A percentile compares a stretch with the other conserved stretches of the same genome.
phyloP scores from a whole-genome alignment of 2,797 vertebrate species.

The Acipenser oxyrinchus region DNA sequence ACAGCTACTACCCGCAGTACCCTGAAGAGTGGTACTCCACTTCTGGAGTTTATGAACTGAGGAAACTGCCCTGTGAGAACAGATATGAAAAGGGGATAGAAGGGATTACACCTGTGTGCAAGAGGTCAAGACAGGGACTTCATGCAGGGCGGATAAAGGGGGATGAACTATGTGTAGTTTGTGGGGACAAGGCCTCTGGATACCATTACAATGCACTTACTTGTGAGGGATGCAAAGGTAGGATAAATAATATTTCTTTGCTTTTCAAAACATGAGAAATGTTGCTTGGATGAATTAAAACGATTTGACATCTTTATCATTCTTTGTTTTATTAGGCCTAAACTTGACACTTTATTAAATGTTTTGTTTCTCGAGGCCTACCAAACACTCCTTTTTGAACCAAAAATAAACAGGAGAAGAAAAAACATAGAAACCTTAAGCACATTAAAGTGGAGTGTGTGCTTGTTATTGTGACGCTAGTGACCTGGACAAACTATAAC shows the following conservation, averaged over 20 bases:
- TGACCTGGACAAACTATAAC: too few relatives aligned
- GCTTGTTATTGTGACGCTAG: too few relatives aligned
- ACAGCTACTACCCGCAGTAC: slow-evolving; percentile 79
- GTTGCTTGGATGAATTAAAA: too few relatives aligned
- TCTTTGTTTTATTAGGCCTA: too few relatives aligned
- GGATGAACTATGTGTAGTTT: slow-evolving; percentile 92
- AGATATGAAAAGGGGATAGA: slow-evolving; percentile 68
- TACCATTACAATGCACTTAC: slow-evolving; percentile 97
- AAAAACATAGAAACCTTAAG: too few relatives aligned
- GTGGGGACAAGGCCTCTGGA: slow-evolving; percentile 93
- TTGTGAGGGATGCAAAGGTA: slow-evolving; percentile 98
- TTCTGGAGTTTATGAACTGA: slow-evolving; percentile 74
- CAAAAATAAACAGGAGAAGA: too few relatives aligned
- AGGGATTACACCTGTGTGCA: slow-evolving; percentile 61
- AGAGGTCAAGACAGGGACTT: slow-evolving; percentile 67
- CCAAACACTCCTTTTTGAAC: too few relatives aligned
- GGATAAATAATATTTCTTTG: slow-evolving; percentile 1
- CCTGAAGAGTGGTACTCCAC: slow-evolving; percentile 85
- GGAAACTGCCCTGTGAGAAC: slow-evolving; percentile 71
- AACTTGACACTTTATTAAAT: too few relatives aligned
- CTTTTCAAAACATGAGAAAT: too few relatives aligned
- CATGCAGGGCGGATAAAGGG: slow-evolving; percentile 76
- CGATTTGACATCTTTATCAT: too few relatives aligned
- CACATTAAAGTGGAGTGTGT: too few relatives aligned
- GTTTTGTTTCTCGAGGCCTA: too few relatives aligned